These are phyloP conservation scores for Scopus umbretta DNA, from an alignment of 2,113 vertebrate genomes.

Conservation along the genomic window DNA sequence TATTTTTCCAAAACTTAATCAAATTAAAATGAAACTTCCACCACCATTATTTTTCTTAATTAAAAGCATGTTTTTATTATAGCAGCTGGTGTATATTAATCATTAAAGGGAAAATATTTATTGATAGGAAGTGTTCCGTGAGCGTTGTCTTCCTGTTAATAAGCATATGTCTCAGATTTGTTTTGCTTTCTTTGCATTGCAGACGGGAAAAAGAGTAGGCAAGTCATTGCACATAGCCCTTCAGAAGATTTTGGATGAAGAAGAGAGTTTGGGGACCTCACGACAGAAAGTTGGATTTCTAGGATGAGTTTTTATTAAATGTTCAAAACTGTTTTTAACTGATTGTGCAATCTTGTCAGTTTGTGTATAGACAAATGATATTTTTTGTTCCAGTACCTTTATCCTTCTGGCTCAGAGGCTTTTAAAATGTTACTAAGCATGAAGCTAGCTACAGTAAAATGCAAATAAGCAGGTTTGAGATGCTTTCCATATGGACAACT, in stretches of 20 bases:
- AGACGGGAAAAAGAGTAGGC: conserved; percentile 89
- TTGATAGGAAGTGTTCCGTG: neutral
- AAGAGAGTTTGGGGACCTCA: conserved; percentile 83
- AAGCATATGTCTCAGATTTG: neutral
- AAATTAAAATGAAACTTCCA: neutral
- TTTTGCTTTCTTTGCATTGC: conserved; percentile 33
- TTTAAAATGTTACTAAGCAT: neutral
- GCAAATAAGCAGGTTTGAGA: neutral
- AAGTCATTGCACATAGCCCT: conserved; percentile 83
- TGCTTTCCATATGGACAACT: neutral
- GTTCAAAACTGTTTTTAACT: neutral
- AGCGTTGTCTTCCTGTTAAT: neutral
- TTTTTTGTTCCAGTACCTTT: neutral
- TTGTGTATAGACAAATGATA: conserved; percentile 27
- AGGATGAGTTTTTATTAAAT: conserved; percentile 70
- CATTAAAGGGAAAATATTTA: neutral
- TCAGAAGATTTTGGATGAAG: conserved; percentile 82
- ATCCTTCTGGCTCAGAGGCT: neutral
- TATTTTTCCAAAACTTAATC: neutral
- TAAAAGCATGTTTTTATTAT: neutral
- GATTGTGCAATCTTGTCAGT: neutral
- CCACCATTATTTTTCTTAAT: neutral
- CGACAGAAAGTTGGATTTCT: conserved; percentile 92
- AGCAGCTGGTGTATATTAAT: neutral
- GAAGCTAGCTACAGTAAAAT: neutral